Percentiles rank a stretch among this genome's conserved stretches.
Conservation (phyloP, 2,797 vertebrate genomes). For the Labeo calbasu region DNA sequence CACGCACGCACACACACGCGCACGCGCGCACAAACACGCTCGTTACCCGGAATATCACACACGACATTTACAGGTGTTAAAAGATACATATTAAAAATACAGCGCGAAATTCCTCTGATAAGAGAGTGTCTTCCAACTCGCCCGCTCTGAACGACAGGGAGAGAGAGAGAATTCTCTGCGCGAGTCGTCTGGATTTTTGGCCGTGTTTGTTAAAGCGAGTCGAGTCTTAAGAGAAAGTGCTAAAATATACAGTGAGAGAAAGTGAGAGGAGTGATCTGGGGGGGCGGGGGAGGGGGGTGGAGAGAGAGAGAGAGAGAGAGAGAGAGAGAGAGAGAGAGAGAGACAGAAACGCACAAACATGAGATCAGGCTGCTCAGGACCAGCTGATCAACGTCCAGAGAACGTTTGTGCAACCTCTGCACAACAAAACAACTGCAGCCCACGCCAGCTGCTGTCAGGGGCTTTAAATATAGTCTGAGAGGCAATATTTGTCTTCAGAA, state of each 20-base stretch:
- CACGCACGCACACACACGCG: conserved; percentile 36
- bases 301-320: conserved; percentile 5
- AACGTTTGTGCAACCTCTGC: conserved; percentile 13
- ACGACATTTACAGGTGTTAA: conserved; percentile 87
- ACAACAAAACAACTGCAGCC: not conserved
- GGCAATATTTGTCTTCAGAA: not conserved
- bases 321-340: conserved; percentile 3
- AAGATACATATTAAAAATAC: conserved; percentile 86
- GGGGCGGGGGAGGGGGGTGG: conserved; percentile 35
- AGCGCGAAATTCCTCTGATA: conserved; percentile 85
- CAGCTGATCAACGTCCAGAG: not conserved
- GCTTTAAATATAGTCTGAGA: not conserved
- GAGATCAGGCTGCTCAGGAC: not conserved
- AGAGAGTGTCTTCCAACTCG: conserved; percentile 79
- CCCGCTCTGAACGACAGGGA: conserved; percentile 62
- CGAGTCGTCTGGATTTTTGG: conserved; percentile 82
- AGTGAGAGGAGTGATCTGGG: conserved; percentile 56
- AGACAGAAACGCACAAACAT: conserved; percentile 65
- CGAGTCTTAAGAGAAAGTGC: conserved; percentile 87
- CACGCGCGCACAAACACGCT: conserved; percentile 48
- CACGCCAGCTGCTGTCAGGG: too few species aligned
- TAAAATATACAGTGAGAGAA: conserved; percentile 90
- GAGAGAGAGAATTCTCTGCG: conserved; percentile 68
- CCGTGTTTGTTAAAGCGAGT: conserved; percentile 83
- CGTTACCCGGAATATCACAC: conserved; percentile 79